Percentiles rank a stretch among this genome's conserved stretches.
Evolutionary conservation across 2,113 vertebrate genomes (phyloP).

Genomic region (Mugil cephalus): DNA sequence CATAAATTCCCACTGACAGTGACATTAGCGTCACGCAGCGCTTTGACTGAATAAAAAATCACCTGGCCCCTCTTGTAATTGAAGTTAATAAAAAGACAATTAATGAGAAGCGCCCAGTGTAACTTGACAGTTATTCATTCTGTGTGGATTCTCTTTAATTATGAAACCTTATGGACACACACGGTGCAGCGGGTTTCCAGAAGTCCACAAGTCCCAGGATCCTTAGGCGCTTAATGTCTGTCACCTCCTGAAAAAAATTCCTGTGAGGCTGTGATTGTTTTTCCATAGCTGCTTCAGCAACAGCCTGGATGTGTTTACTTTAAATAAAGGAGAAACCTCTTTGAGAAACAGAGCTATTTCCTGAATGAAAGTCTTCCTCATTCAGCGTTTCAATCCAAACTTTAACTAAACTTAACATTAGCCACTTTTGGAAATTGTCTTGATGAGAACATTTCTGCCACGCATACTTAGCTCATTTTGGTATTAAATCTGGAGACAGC

Average conservation of each 20-base stretch:
- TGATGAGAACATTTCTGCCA: no score
- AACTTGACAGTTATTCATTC: constrained; percentile 53
- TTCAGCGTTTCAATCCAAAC: neutral
- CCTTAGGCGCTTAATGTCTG: constrained; percentile 36
- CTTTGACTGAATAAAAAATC: constrained; percentile 14
- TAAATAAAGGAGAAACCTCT: constrained; percentile 29
- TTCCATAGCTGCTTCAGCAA: constrained; percentile 46
- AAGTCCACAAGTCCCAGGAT: constrained; percentile 37
- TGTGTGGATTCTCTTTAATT: constrained; percentile 40
- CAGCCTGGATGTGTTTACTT: constrained; percentile 21
- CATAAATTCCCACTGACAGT: constrained; percentile 30
- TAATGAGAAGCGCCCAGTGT: constrained; percentile 43
- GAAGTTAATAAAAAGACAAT: constrained; percentile 58
- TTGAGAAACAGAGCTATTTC: constrained; percentile 18
- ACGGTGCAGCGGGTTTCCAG: constrained; percentile 29
- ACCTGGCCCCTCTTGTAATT: constrained; percentile 34
- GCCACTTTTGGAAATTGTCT: no score
- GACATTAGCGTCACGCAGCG: constrained; percentile 22
- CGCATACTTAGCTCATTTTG: no score
- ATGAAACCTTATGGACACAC: constrained; percentile 53
- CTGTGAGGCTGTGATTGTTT: constrained; percentile 46
- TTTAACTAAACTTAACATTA: no score
- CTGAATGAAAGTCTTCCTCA: constrained; percentile 12
- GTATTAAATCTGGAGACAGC: no score
- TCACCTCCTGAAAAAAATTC: constrained; percentile 33